Evolutionary conservation across 2,113 vertebrate species (phyloP).

Genomic region (Nibea coibor): DNA sequence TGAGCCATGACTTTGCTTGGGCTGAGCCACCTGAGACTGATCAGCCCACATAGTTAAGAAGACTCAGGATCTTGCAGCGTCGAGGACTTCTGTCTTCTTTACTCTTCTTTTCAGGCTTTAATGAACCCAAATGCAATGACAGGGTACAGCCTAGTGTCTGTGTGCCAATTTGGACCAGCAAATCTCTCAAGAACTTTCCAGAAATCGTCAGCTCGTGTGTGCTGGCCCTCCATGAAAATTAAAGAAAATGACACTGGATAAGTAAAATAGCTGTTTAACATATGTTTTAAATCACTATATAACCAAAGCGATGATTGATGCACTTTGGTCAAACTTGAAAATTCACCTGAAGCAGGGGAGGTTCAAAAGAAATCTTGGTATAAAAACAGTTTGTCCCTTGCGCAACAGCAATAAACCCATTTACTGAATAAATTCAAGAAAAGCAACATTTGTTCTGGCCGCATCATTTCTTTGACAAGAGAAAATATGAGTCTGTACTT

Average conservation of each 20-base stretch:
- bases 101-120: not conserved
- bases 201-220: not conserved
- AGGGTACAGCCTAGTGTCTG: conserved; percentile 11
- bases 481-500: not conserved
- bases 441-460: not conserved
- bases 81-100: conserved; percentile 9
- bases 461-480: not conserved
- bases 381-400: not conserved
- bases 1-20: conserved; percentile 33
- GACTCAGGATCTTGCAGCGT: conserved; percentile 23
- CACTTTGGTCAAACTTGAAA: conserved; percentile 5
- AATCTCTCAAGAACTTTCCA: conserved; percentile 27
- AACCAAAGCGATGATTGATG: not conserved
- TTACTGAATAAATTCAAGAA: not conserved
- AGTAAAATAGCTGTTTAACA: not conserved
- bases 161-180: conserved; percentile 16
- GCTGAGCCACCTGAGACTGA: conserved; percentile 31
- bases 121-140: conserved; percentile 10
- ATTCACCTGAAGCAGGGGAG: not conserved
- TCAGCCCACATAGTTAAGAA: conserved; percentile 32
- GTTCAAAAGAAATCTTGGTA: not conserved
- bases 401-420: not conserved
- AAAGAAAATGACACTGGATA: not conserved
- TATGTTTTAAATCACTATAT: not conserved
- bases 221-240: not conserved